phyloP scores from a whole-genome alignment of 2,797 vertebrate species.

The Aphelocoma californica region DNA sequence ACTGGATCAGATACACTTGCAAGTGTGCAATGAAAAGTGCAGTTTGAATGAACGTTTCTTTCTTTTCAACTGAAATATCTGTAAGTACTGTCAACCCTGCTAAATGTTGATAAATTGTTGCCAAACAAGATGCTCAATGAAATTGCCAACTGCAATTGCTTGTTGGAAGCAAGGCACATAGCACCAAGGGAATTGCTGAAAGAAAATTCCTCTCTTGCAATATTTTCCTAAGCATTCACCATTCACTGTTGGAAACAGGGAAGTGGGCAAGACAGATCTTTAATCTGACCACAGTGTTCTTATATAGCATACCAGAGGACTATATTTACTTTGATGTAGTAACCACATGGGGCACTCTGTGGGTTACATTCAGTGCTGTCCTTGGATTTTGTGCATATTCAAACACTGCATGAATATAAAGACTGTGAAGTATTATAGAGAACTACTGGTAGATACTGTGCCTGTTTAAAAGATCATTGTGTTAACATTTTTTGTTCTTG shows the following conservation, averaged over 20 bases:
- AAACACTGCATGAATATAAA: not conserved
- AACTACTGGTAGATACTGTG: not conserved
- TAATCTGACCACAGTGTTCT: not conserved
- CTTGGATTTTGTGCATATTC: not conserved
- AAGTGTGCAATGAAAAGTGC: not conserved
- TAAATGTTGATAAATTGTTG: not conserved
- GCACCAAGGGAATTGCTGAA: not conserved
- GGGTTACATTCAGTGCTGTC: not conserved
- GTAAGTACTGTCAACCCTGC: not conserved
- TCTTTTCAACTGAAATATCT: not conserved
- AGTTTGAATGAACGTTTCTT: not conserved
- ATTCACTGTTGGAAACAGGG: not conserved
- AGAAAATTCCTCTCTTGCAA: not conserved
- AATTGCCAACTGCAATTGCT: not conserved
- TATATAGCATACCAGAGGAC: not conserved
- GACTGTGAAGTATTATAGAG: not conserved
- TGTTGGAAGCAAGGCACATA: not conserved
- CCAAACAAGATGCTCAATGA: not conserved
- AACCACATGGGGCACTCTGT: not conserved
- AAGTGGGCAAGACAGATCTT: not conserved
- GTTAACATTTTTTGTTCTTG: not conserved
- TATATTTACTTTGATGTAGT: not conserved
- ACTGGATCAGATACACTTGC: not conserved
- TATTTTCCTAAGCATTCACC: conserved; percentile 8
- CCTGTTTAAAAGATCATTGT: not conserved